These are phyloP conservation scores for Acanthurus leucopareius DNA, from an alignment of 2,797 vertebrate genomes.

Conservation along the genomic window DNA sequence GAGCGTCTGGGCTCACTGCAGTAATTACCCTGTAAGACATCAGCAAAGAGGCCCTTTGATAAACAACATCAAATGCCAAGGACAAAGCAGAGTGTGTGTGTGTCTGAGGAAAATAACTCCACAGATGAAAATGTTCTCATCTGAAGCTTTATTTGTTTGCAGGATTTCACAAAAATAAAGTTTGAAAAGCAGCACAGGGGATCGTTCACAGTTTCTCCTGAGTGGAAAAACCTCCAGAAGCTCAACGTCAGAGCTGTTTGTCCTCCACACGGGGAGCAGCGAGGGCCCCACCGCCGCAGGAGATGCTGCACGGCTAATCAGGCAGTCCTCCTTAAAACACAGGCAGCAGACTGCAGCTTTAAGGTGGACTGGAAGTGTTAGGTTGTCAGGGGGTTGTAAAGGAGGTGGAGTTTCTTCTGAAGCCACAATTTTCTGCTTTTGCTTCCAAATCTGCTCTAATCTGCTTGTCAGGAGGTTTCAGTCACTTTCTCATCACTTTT, in stretches of 20 bases:
- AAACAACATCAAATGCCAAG: conserved; percentile 3
- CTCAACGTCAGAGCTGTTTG: too few species aligned
- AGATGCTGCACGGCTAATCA: conserved; percentile 10
- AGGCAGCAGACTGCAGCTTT: background rate
- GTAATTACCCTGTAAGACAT: conserved; percentile 27
- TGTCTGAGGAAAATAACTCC: too few species aligned
- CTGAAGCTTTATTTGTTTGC: too few species aligned
- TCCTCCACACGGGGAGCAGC: too few species aligned
- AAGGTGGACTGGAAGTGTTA: conserved; percentile 22
- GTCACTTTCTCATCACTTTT: background rate
- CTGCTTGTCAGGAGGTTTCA: too few species aligned
- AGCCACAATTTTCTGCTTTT: background rate
- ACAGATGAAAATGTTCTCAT: too few species aligned
- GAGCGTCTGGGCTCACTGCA: conserved; percentile 4
- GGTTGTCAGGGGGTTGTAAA: background rate
- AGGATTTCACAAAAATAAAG: too few species aligned
- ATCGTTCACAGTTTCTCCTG: too few species aligned
- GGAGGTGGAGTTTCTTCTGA: background rate
- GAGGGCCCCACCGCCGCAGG: background rate
- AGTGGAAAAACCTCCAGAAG: too few species aligned
- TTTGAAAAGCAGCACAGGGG: too few species aligned
- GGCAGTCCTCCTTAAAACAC: conserved; percentile 25
- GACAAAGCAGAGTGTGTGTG: too few species aligned
- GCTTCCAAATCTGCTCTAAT: background rate
- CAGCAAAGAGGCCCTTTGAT: conserved; percentile 10